A percentile compares a stretch with the other conserved stretches of the same genome.
Conservation (phyloP, 2,888 invertebrate genomes). For the Cenopis cana region DNA sequence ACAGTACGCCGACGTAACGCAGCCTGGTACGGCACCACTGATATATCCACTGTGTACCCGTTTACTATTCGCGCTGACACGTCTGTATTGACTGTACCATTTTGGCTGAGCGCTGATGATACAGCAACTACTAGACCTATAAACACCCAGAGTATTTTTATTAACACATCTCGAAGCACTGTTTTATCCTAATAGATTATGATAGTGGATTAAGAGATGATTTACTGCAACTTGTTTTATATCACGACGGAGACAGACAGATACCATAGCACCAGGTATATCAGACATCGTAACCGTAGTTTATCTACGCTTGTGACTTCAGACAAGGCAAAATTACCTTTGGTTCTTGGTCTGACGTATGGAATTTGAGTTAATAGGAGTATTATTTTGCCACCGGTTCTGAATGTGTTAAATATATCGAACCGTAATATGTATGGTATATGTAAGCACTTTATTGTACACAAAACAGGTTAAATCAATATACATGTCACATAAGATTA, state of each 20-base stretch:
- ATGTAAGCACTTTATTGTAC: too few species aligned
- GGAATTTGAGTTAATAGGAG: too few species aligned
- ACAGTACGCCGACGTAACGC: constrained; percentile 58
- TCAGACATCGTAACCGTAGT: background rate
- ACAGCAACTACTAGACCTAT: constrained; percentile 43
- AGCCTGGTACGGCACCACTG: constrained; percentile 75
- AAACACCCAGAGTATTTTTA: background rate
- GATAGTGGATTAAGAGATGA: too few species aligned
- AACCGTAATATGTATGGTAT: too few species aligned
- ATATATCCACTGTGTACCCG: constrained; percentile 73
- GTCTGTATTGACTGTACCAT: constrained; percentile 43
- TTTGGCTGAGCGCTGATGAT: constrained; percentile 49
- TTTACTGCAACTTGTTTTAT: background rate
- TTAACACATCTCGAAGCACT: background rate
- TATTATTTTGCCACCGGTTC: too few species aligned
- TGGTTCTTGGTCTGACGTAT: background rate
- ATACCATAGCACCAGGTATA: background rate
- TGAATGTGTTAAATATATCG: too few species aligned
- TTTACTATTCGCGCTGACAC: constrained; percentile 71
- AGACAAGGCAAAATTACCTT: background rate
- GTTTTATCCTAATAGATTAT: background rate
- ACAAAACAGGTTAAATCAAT: too few species aligned
- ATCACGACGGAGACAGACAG: background rate
- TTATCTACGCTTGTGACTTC: background rate
- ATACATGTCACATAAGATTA: too few species aligned